Evolutionary conservation across 1,140 invertebrate species (phyloP).

Genomic region (Agrypnia vestita): DNA sequence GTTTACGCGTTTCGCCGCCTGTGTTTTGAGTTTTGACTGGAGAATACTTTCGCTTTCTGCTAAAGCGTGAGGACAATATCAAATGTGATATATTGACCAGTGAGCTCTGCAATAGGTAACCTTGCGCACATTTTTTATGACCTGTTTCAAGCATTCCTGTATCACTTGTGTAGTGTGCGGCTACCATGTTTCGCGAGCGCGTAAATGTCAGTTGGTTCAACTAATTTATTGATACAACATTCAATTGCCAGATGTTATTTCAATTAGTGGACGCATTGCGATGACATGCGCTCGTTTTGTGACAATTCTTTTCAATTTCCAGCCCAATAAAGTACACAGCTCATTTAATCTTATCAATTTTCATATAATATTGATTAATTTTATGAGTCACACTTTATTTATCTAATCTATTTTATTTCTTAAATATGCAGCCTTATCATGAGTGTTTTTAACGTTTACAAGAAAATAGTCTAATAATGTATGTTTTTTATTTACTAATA

Average conservation of each 20-base stretch:
- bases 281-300: constrained; percentile 37
- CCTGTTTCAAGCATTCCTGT: neutral
- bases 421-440: neutral
- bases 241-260: constrained; percentile 53
- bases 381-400: constrained; percentile 22
- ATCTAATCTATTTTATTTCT: constrained; percentile 21
- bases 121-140: constrained; percentile 8
- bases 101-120: constrained; percentile 37
- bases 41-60: constrained; percentile 48
- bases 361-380: constrained; percentile 31
- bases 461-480: constrained; percentile 7
- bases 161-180: neutral
- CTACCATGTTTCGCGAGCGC: neutral
- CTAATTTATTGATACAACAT: constrained; percentile 54
- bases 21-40: constrained; percentile 44
- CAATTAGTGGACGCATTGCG: constrained; percentile 45
- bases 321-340: neutral
- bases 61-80: constrained; percentile 47
- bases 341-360: constrained; percentile 33
- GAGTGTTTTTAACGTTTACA: neutral
- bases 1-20: constrained; percentile 22
- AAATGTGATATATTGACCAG: constrained; percentile 47
- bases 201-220: constrained; percentile 43
- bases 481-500: neutral
- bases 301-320: constrained; percentile 37